A percentile compares a stretch with the other conserved stretches of the same genome.
phyloP scores from a whole-genome alignment of 2,888 invertebrate genomes.

The Lycia hirtaria region DNA sequence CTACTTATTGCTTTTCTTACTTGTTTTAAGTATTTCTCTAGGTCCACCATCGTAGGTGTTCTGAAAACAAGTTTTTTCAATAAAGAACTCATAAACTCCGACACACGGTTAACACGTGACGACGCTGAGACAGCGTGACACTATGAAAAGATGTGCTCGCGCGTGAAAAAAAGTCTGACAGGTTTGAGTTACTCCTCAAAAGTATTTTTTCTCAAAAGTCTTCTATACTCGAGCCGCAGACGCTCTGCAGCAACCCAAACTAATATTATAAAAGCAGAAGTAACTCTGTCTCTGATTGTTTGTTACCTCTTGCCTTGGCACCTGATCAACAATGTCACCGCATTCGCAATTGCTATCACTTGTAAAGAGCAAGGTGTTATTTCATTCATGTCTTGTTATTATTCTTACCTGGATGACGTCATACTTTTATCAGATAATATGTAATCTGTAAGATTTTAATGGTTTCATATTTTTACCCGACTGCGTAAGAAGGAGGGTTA shows the following conservation, averaged over 20 bases:
- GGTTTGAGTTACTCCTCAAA: too few species aligned
- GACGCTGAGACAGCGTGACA: conserved; percentile 39
- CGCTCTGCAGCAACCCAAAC: neutral
- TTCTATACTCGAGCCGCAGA: too few species aligned
- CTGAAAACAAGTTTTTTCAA: conserved; percentile 20
- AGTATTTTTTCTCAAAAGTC: too few species aligned
- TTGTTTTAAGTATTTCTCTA: neutral
- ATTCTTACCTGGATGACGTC: conserved; percentile 12
- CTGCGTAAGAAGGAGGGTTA: too few species aligned
- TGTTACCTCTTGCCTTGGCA: conserved; percentile 52
- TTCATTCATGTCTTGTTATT: conserved; percentile 45
- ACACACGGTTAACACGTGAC: conserved; percentile 43
- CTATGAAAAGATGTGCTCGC: conserved; percentile 30
- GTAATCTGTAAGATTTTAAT: too few species aligned
- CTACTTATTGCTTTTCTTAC: neutral
- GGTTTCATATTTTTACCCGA: too few species aligned
- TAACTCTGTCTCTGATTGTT: too few species aligned
- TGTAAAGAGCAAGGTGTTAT: conserved; percentile 55
- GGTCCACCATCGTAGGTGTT: conserved; percentile 12
- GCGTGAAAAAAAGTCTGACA: conserved; percentile 5
- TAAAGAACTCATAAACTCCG: conserved; percentile 23
- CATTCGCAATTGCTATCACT: conserved; percentile 49
- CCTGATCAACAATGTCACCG: conserved; percentile 53
- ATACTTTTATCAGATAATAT: conserved; percentile 5
- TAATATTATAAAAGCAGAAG: too few species aligned